Base-by-base conservation (phyloP, 2,113 vertebrate species). In the Ochotona curzoniae region DNA sequence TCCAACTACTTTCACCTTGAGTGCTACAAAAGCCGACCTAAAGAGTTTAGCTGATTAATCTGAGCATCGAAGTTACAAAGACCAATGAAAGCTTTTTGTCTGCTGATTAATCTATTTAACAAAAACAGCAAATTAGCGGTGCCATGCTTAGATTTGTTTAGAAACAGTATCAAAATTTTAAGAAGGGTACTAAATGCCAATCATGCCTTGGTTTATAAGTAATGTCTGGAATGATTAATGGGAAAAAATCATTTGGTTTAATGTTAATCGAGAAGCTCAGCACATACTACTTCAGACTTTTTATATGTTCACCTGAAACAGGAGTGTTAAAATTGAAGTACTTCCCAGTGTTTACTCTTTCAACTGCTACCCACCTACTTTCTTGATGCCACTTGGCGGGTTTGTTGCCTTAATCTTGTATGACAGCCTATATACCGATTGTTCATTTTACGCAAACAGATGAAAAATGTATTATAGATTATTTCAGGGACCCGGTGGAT, bases 111-210 rank as follows among this genome's bases (percentile, higher is more conserved):
- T 67, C 87, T 54, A 17, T 54, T 78, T 87, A 81, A 78, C 30
- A 93, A 79, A 87, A 86, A 57, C 13, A 81, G 51, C 30, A 89
- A 89, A 71, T 44, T 44, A 44, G 38, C 38, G 32, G 6, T 12
- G 2, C 25, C 8, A 38, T 70, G 23, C 1, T 91, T 78, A 75
- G 60, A 90, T 89, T 79, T 79, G 71, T 85, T 94, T 94, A 49
- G 35, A 94, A 95, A 89, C 38, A 76, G 18, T 94, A 83, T 91
- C 28, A 87, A 83, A 87, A 67, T 93, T 28, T 78, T 94, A 71
- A 61, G 54, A 60, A 80, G 80, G 94, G n/a, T 83, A 70, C 9
- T 1, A 86, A 94, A 87, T 54, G 32, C 57, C 44, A 78, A 60
- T 71, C 84, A 21, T 94, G 21, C 35, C 18, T 32, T 69, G 47